Conservation (phyloP, 2,113 vertebrate genomes). For the Naja naja region DNA sequence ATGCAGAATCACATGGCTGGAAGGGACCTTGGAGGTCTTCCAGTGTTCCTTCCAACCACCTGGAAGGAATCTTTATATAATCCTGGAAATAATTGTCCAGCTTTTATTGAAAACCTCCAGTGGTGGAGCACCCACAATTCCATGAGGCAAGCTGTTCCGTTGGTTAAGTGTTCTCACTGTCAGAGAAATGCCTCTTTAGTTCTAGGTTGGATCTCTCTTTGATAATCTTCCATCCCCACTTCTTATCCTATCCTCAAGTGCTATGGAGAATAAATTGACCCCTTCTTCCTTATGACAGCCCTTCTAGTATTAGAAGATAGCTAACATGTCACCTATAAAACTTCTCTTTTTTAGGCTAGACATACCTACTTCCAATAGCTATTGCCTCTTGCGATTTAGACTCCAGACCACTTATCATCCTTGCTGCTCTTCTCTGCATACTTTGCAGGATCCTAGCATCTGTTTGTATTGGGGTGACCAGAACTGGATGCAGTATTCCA, state of each 20-base stretch:
- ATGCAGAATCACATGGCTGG: neutral
- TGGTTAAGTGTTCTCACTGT: neutral
- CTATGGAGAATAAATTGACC: neutral
- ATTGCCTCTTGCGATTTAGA: neutral
- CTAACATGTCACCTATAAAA: neutral
- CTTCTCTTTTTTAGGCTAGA: neutral
- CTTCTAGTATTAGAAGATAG: neutral
- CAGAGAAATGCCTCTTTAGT: neutral
- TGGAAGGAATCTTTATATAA: neutral
- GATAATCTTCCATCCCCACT: neutral
- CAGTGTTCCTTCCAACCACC: neutral
- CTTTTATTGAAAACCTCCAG: neutral
- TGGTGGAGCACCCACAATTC: neutral
- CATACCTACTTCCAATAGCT: neutral
- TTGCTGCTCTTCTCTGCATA: neutral
- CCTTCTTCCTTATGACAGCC: neutral
- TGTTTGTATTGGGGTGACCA: neutral
- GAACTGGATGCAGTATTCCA: neutral
- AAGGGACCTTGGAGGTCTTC: neutral
- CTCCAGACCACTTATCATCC: neutral
- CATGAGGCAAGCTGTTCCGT: neutral
- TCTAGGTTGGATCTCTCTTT: neutral
- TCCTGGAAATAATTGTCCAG: neutral
- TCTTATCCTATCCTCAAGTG: neutral
- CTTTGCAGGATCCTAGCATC: neutral